Evolutionary conservation across 2,888 invertebrate genomes (phyloP).

Genomic region (Torymus auratus): DNA sequence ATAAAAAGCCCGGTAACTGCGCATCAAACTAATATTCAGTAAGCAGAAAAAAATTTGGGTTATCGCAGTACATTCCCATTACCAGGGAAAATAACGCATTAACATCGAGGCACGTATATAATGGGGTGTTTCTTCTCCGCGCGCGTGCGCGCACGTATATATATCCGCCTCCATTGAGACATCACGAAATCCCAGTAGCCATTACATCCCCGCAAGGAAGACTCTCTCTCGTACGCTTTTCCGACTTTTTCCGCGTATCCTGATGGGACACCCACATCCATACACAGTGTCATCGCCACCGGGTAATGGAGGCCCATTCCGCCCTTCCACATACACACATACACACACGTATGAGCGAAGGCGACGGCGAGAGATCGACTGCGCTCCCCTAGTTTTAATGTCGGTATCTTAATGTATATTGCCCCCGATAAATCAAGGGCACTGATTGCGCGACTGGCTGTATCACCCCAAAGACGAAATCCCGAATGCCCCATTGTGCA

Average conservation of each 20-base stretch:
- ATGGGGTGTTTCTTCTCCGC: no score
- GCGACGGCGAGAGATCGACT: slow-evolving; percentile 36
- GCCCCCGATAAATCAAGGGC: slow-evolving; percentile 75
- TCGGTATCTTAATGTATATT: slow-evolving; percentile 77
- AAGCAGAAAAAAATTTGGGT: no score
- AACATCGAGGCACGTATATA: no score
- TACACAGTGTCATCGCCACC: slow-evolving; percentile 50
- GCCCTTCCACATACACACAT: neutral
- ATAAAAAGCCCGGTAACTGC: neutral
- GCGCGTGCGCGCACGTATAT: no score
- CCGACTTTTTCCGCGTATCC: no score
- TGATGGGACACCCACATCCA: neutral
- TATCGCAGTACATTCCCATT: no score
- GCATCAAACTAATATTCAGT: no score
- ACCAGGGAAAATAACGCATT: no score
- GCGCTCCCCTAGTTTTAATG: slow-evolving; percentile 75
- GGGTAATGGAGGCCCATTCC: slow-evolving; percentile 46
- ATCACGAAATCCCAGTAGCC: no score
- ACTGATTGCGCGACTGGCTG: slow-evolving; percentile 75
- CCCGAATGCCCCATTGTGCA: slow-evolving; percentile 67
- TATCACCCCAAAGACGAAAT: slow-evolving; percentile 56
- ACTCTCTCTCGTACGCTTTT: neutral
- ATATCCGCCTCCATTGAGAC: no score
- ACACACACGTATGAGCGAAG: neutral
- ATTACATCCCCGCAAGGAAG: no score